Evolutionary conservation across 2,797 vertebrate species (phyloP).

Genomic region (Chelon auratus): DNA sequence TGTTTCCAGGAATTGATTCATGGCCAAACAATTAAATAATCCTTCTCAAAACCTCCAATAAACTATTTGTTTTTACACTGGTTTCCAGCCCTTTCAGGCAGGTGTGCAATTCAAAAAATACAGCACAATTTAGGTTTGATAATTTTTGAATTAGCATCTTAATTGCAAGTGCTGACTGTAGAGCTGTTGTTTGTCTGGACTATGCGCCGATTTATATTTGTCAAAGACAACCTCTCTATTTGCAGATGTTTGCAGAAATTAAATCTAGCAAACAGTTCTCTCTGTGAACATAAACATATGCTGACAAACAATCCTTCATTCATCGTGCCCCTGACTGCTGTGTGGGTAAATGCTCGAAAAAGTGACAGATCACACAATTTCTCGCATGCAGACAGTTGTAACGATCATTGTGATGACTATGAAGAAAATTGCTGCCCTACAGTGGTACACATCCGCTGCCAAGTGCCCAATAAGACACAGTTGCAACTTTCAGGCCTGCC

Average conservation of each 20-base stretch:
- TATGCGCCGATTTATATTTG: slow-evolving; percentile 23
- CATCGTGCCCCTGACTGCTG: slow-evolving; percentile 19
- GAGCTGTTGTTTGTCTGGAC: slow-evolving; percentile 2
- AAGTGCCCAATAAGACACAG: slow-evolving; percentile 26
- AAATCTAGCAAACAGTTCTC: slow-evolving; percentile 20
- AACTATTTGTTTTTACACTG: background rate
- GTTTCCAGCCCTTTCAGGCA: slow-evolving; percentile 2
- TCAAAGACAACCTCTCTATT: slow-evolving; percentile 22
- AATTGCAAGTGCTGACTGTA: background rate
- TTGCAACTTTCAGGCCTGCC: slow-evolving; percentile 13
- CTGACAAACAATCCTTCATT: slow-evolving; percentile 14
- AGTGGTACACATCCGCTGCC: slow-evolving; percentile 37
- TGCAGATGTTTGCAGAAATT: slow-evolving; percentile 30
- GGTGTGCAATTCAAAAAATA: slow-evolving; percentile 1
- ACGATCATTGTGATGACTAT: slow-evolving; percentile 30
- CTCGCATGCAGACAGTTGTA: slow-evolving; percentile 40
- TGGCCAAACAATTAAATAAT: background rate
- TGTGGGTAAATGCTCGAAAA: slow-evolving; percentile 27
- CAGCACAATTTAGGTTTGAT: background rate
- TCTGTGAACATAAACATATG: slow-evolving; percentile 25
- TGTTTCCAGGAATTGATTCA: background rate
- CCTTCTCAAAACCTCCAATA: background rate
- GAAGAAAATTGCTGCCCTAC: slow-evolving; percentile 47
- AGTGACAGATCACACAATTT: slow-evolving; percentile 33
- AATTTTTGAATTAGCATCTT: background rate